Conservation (phyloP, 64 coral and sea anemone species). For the Platygyra sinensis region DNA sequence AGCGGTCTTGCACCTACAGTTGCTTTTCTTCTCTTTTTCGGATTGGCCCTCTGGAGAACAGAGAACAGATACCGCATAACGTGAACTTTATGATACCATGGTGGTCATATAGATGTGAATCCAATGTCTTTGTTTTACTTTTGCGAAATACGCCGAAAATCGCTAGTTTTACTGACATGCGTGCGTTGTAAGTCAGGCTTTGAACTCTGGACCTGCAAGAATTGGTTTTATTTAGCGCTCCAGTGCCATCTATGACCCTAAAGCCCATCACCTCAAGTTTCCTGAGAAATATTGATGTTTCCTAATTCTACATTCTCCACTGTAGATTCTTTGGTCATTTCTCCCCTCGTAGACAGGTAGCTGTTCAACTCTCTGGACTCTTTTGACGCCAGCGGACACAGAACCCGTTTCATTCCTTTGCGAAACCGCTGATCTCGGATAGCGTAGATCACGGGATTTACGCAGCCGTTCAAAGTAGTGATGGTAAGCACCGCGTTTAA, state of each 20-base stretch:
- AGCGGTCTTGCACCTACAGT: too few relatives aligned
- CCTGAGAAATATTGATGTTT: constrained; percentile 21
- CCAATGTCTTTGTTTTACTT: too few relatives aligned
- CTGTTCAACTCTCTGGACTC: constrained; percentile 1
- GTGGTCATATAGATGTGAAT: too few relatives aligned
- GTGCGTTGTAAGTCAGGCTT: too few relatives aligned
- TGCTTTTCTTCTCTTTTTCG: too few relatives aligned
- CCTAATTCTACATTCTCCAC: constrained; percentile 12
- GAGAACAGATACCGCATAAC: too few relatives aligned
- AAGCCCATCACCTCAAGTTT: not conserved
- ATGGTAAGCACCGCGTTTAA: constrained; percentile 74
- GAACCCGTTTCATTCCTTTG: constrained; percentile 27
- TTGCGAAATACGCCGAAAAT: too few relatives aligned
- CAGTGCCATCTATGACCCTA: not conserved
- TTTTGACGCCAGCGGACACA: constrained; percentile 31
- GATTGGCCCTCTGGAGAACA: too few relatives aligned
- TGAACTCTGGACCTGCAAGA: too few relatives aligned
- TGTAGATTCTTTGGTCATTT: not conserved
- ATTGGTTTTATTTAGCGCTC: too few relatives aligned
- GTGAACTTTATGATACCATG: too few relatives aligned
- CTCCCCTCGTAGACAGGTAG: not conserved
- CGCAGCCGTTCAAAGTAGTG: constrained; percentile 67
- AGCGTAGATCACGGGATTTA: constrained; percentile 80
- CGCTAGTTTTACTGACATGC: too few relatives aligned
- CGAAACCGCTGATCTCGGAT: constrained; percentile 78